Percentiles rank a stretch among this genome's conserved stretches.
phyloP scores from a whole-genome alignment of 1,140 invertebrate genomes.

The Saccostrea echinata region DNA sequence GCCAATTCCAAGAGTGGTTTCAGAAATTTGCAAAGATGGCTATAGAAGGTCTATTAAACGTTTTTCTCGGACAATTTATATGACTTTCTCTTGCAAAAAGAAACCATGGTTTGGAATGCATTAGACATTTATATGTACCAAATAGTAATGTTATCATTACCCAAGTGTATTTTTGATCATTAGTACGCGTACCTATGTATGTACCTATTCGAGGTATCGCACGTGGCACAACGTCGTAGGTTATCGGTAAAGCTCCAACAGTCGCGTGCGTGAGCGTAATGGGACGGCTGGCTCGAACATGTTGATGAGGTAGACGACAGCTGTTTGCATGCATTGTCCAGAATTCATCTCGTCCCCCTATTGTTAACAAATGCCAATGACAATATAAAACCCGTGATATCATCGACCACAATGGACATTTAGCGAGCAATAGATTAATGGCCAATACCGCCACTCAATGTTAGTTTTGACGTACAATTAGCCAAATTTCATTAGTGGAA shows the following conservation, averaged over 20 bases:
- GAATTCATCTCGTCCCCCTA: background rate
- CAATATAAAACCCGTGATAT: background rate
- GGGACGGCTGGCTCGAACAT: background rate
- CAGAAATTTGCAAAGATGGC: no score
- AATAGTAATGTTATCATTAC: background rate
- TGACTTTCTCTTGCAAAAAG: no score
- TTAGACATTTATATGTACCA: no score
- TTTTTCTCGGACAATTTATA: no score
- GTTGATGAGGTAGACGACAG: background rate
- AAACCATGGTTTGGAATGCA: no score
- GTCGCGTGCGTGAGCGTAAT: background rate
- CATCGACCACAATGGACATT: constrained; percentile 19
- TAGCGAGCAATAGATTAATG: background rate
- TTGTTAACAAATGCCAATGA: constrained; percentile 19
- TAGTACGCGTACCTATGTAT: no score
- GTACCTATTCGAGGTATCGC: background rate
- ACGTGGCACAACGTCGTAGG: background rate
- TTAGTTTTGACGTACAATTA: constrained; percentile 22
- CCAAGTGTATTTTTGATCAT: background rate
- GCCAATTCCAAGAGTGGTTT: no score
- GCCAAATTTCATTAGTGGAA: constrained; percentile 11
- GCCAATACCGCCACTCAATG: background rate
- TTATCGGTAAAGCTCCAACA: background rate
- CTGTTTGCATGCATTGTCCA: constrained; percentile 29
- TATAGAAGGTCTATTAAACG: no score